These are phyloP conservation scores for Sula dactylatra DNA, from an alignment of 2,113 vertebrate species.

Conservation along the genomic window DNA sequence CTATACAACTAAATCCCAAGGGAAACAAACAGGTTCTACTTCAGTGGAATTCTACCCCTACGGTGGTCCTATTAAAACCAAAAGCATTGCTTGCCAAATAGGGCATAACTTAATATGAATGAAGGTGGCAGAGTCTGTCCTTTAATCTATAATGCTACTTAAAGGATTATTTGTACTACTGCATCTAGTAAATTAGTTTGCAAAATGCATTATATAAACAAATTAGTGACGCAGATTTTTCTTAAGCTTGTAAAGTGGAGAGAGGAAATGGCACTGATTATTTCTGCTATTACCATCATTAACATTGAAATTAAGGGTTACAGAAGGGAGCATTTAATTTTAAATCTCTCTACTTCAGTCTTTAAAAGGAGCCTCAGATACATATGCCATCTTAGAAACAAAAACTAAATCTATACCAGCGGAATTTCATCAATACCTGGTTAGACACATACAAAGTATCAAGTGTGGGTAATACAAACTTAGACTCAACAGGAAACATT, in stretches of 20 bases:
- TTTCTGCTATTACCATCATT: constrained; percentile 1
- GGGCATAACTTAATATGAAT: background rate
- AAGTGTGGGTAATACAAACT: background rate
- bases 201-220: background rate
- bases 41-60: background rate
- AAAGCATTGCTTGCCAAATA: background rate
- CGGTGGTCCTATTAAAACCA: background rate
- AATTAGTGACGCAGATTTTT: constrained; percentile 26
- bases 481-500: background rate
- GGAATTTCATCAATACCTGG: background rate
- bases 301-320: background rate
- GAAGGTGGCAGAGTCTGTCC: background rate
- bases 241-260: background rate
- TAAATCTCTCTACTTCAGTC: background rate
- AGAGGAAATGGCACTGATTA: constrained; percentile 13
- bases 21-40: background rate
- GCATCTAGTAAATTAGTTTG: constrained; percentile 6
- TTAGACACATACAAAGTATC: background rate
- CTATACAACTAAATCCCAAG: background rate
- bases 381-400: background rate
- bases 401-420: background rate
- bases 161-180: background rate
- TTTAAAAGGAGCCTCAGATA: background rate
- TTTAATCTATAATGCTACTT: constrained; percentile 9
- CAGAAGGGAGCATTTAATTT: constrained; percentile 2